A percentile compares a stretch with the other conserved stretches of the same genome.
phyloP scores from a whole-genome alignment of 2,888 invertebrate species.

The Ctenicera cuprea region DNA sequence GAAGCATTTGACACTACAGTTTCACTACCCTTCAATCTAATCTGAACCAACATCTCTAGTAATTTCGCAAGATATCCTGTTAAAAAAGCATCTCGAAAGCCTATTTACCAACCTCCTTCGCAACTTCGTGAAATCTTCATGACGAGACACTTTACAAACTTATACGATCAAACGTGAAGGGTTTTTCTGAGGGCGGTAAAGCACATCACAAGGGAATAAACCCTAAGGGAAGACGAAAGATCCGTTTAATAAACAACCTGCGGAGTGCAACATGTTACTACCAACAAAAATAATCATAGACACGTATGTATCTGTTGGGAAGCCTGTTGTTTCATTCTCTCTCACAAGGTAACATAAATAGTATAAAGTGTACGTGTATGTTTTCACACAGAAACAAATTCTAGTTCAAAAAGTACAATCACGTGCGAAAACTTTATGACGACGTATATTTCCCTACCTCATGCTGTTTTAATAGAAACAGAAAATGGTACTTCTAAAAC shows the following conservation, averaged over 20 bases:
- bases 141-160: constrained; percentile 41
- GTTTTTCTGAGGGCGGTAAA: constrained; percentile 36
- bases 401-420: constrained; percentile 39
- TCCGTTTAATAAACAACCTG: constrained; percentile 43
- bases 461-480: constrained; percentile 40
- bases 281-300: constrained; percentile 29
- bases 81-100: constrained; percentile 4
- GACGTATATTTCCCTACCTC: constrained; percentile 41
- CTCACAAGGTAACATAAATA: neutral
- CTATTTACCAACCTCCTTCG: constrained; percentile 35
- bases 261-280: constrained; percentile 38
- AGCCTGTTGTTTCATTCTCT: neutral
- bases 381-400: constrained; percentile 20
- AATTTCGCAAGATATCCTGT: constrained; percentile 7
- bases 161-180: constrained; percentile 43
- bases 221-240: constrained; percentile 30
- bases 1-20: too few relatives aligned
- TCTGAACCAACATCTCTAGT: too few relatives aligned
- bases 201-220: constrained; percentile 38
- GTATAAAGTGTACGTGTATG: neutral
- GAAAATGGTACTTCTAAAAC: constrained; percentile 33
- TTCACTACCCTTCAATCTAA: too few relatives aligned
- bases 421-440: constrained; percentile 46
- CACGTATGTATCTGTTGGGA: neutral
- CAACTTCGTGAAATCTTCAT: constrained; percentile 41